Evolutionary conservation across 1,140 invertebrate species (phyloP).

Genomic region (Thalassaphorura encarpata): DNA sequence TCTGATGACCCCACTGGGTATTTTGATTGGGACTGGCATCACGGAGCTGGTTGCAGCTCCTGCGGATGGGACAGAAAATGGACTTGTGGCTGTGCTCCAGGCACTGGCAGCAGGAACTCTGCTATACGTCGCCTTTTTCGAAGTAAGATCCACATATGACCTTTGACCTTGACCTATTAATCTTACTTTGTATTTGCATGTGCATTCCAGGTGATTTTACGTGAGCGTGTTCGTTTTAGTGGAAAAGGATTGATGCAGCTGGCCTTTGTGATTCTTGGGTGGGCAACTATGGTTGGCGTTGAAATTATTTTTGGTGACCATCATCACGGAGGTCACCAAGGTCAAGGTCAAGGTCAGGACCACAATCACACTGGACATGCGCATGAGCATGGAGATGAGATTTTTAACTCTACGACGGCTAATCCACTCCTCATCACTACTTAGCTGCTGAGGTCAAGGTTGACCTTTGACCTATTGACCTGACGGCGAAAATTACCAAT

Average conservation of each 20-base stretch:
- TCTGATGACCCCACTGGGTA: constrained; percentile 31
- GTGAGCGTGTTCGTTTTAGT: constrained; percentile 31
- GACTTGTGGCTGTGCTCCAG: constrained; percentile 30
- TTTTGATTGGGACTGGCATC: constrained; percentile 28
- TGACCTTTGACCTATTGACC: no score
- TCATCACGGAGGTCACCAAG: background rate
- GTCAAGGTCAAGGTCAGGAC: background rate
- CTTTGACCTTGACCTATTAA: background rate
- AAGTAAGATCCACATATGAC: constrained; percentile 10
- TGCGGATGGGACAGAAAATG: constrained; percentile 16
- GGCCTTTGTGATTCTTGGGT: constrained; percentile 29
- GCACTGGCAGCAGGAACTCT: constrained; percentile 30
- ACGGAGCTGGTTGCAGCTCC: constrained; percentile 23
- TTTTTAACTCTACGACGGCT: background rate
- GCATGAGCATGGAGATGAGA: background rate
- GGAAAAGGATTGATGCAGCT: constrained; percentile 30
- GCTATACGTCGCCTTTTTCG: constrained; percentile 33
- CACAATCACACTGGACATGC: background rate
- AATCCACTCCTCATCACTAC: background rate
- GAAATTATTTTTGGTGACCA: constrained; percentile 24
- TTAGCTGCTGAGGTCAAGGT: no score
- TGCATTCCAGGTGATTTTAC: constrained; percentile 22
- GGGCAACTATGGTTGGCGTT: constrained; percentile 25
- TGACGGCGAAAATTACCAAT: no score
- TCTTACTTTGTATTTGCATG: background rate